phyloP scores from a whole-genome alignment of 2,797 vertebrate species.

The Hippoglossus hippoglossus region DNA sequence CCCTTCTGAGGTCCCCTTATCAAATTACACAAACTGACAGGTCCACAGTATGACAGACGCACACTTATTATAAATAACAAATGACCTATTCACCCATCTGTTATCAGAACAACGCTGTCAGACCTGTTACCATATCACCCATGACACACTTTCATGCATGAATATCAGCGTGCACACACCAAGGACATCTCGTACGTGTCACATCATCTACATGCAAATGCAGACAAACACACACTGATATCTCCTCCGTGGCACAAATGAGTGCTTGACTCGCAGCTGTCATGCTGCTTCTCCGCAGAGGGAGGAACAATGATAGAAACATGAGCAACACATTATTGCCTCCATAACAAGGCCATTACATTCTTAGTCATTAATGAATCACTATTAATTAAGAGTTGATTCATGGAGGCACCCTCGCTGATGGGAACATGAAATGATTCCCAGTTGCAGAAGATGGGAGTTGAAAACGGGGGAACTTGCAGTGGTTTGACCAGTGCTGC shows the following conservation, averaged over 20 bases:
- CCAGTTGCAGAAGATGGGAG: constrained; percentile 10
- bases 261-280: constrained; percentile 25
- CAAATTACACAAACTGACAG: constrained; percentile 37
- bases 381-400: constrained; percentile 41
- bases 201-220: constrained; percentile 59
- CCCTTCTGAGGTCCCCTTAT: constrained; percentile 8
- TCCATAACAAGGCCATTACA: constrained; percentile 32
- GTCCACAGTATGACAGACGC: constrained; percentile 5
- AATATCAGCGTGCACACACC: constrained; percentile 13
- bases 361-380: constrained; percentile 35
- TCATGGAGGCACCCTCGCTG: constrained; percentile 1
- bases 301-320: constrained; percentile 7
- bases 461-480: constrained; percentile 24
- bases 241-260: not conserved
- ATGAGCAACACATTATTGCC: constrained; percentile 10
- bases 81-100: constrained; percentile 48
- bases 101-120: constrained; percentile 40
- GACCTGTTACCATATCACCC: constrained; percentile 22
- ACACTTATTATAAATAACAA: constrained; percentile 50
- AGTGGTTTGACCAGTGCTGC: constrained; percentile 22
- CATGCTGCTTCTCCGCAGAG: constrained; percentile 14
- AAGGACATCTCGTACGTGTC: constrained; percentile 46
- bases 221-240: constrained; percentile 5
- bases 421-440: constrained; percentile 27
- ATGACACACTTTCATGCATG: constrained; percentile 36